phyloP scores from a whole-genome alignment of 64 coral and sea anemone species.

The Stichodactyla helianthus region DNA sequence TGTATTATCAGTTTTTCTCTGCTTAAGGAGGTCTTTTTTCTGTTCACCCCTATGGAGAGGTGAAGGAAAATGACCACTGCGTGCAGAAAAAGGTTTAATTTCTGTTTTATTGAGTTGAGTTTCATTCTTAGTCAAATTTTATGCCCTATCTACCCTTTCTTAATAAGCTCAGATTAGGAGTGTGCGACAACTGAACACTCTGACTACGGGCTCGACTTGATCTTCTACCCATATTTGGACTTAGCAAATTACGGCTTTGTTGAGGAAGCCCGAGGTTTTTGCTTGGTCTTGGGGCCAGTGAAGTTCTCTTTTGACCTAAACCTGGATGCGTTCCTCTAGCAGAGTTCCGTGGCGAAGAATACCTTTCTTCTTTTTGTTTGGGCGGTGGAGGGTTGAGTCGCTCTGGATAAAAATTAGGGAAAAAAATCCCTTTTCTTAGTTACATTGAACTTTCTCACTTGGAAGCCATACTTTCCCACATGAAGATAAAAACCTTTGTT shows the following conservation, averaged over 20 bases:
- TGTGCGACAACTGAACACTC: slow-evolving; percentile 69
- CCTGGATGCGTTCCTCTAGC: slow-evolving; percentile 50
- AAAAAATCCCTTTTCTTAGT: neutral
- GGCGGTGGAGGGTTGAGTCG: slow-evolving; percentile 78
- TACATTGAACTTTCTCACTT: neutral
- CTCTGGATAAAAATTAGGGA: slow-evolving; percentile 20
- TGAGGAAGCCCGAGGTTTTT: slow-evolving; percentile 48
- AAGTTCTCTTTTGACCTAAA: slow-evolving; percentile 58
- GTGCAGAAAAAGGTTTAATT: too few species aligned
- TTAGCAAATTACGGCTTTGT: slow-evolving; percentile 3
- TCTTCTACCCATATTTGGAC: slow-evolving; percentile 40
- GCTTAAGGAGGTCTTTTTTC: too few species aligned
- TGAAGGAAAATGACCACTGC: too few species aligned
- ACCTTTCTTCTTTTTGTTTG: slow-evolving; percentile 45
- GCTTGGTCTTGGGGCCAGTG: slow-evolving; percentile 60
- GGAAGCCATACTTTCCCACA: neutral
- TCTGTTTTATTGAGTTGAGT: too few species aligned
- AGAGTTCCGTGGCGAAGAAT: slow-evolving; percentile 13
- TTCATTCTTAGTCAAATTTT: too few species aligned
- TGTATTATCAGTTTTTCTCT: too few species aligned
- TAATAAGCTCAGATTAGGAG: slow-evolving; percentile 47
- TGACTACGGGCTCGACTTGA: slow-evolving; percentile 75
- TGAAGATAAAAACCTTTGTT: too few species aligned
- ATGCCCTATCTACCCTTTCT: slow-evolving; percentile 27
- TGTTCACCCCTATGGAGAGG: too few species aligned